Evolutionary conservation across 2,113 vertebrate species (phyloP).

Genomic region (Dicaeum eximium): DNA sequence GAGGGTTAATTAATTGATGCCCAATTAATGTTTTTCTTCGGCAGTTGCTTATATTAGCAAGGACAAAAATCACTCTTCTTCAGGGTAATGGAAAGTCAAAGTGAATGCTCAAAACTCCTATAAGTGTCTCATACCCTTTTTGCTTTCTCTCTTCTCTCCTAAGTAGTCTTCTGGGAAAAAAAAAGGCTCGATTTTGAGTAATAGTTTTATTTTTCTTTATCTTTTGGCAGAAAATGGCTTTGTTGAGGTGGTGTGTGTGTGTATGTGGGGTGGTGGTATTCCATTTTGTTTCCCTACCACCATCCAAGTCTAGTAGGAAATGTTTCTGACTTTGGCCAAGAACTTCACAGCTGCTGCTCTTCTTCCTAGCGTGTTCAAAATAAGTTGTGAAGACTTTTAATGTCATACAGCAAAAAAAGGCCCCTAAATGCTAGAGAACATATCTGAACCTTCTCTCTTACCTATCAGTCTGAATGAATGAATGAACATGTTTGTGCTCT

Average conservation of each 20-base stretch:
- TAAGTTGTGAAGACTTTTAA: background rate
- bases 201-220: background rate
- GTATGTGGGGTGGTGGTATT: background rate
- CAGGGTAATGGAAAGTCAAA: background rate
- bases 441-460: background rate
- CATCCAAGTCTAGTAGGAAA: background rate
- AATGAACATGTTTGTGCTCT: background rate
- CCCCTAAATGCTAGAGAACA: background rate
- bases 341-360: background rate
- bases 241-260: background rate
- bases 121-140: fast-evolving
- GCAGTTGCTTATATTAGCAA: background rate
- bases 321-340: background rate
- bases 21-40: background rate
- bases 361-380: background rate
- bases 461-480: background rate
- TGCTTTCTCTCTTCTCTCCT: background rate
- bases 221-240: background rate
- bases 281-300: background rate
- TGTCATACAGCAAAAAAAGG: background rate
- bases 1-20: background rate
- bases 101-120: background rate
- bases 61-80: background rate
- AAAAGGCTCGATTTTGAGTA: background rate
- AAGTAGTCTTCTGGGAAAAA: background rate